Evolutionary conservation across 2,888 invertebrate species (phyloP).

Genomic region (Drosophila percnosoma): DNA sequence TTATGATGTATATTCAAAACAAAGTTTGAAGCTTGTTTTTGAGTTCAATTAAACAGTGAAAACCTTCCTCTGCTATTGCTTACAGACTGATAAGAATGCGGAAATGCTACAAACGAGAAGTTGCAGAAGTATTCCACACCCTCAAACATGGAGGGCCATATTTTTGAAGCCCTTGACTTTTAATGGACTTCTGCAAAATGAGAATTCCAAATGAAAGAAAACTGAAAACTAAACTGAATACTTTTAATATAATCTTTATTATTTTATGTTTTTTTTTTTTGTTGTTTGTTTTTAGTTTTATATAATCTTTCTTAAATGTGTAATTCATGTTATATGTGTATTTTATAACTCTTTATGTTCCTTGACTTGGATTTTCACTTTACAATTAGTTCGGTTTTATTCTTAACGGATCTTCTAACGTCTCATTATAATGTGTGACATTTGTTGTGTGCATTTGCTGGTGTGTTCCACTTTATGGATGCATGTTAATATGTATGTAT

Average conservation of each 20-base stretch:
- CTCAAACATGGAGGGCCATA: background rate
- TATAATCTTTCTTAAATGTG: conserved; percentile 79
- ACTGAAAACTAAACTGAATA: background rate
- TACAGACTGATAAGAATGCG: background rate
- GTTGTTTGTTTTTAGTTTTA: conserved; percentile 60
- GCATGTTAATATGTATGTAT: conserved; percentile 39
- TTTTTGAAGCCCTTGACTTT: background rate
- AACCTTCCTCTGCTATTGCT: background rate
- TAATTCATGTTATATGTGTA: conserved; percentile 71
- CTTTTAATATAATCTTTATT: conserved; percentile 79
- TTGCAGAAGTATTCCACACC: background rate
- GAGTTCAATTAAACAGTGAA: background rate
- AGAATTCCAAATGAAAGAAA: background rate
- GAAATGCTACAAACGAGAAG: background rate
- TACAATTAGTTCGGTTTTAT: conserved; percentile 47
- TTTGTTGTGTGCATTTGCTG: conserved; percentile 27
- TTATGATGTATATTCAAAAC: background rate
- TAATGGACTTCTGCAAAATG: background rate
- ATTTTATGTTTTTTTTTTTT: conserved; percentile 30
- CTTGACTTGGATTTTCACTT: conserved; percentile 59
- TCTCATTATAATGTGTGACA: conserved; percentile 48
- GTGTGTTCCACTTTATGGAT: conserved; percentile 34
- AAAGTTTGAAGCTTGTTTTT: background rate
- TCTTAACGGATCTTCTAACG: conserved; percentile 42
- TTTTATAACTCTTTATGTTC: conserved; percentile 61